Conservation (phyloP, 64 coral and sea anemone species). For the Porites lutea region DNA sequence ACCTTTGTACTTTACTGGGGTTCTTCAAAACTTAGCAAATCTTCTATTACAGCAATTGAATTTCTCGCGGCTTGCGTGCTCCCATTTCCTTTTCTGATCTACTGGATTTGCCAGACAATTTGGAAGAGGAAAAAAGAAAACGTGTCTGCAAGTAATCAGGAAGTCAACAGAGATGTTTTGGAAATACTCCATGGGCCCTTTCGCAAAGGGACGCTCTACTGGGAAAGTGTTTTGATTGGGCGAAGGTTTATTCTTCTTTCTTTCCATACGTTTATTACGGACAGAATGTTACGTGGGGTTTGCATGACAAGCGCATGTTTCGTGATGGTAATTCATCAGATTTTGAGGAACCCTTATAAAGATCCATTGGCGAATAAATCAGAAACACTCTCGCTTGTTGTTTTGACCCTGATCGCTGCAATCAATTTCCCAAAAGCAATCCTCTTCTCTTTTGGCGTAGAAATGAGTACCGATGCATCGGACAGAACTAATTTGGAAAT, state of each 20-base stretch:
- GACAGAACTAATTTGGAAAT: neutral
- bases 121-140: neutral
- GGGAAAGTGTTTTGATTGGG: slow-evolving; percentile 82
- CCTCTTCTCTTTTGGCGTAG: neutral
- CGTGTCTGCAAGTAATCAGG: neutral
- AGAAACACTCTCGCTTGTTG: neutral
- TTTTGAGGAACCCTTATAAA: slow-evolving; percentile 8
- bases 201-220: slow-evolving; percentile 63
- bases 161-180: slow-evolving; percentile 20
- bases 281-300: slow-evolving; percentile 50
- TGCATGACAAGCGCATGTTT: neutral
- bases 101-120: slow-evolving; percentile 15
- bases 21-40: slow-evolving; percentile 34
- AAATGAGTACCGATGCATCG: neutral
- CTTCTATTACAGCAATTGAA: slow-evolving; percentile 14
- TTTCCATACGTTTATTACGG: slow-evolving; percentile 49
- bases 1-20: slow-evolving; percentile 64
- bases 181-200: slow-evolving; percentile 70
- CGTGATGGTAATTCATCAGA: slow-evolving; percentile 29
- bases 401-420: neutral
- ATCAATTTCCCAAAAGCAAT: slow-evolving; percentile 40
- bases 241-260: slow-evolving; percentile 69
- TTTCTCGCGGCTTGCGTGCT: slow-evolving; percentile 72
- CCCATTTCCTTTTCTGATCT: slow-evolving; percentile 60
- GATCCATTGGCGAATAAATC: slow-evolving; percentile 1